phyloP scores from a whole-genome alignment of 2,113 vertebrate species.

The Leptobrachium leishanense region DNA sequence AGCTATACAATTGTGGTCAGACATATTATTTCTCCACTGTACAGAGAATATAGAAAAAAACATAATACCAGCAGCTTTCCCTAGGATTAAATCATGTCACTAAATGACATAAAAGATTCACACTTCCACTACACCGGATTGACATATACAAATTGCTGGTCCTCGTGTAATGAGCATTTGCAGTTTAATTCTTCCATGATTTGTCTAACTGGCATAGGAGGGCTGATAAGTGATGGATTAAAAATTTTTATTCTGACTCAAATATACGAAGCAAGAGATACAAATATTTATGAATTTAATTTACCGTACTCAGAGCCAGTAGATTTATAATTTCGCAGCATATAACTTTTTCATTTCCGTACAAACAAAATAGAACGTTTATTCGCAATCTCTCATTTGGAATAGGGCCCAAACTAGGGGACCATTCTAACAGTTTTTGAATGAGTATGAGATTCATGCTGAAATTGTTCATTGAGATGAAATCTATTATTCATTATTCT shows the following conservation, averaged over 20 bases:
- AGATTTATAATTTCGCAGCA: too few species aligned
- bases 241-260: neutral
- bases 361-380: too few species aligned
- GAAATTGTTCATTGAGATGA: too few species aligned
- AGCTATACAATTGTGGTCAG: neutral
- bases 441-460: too few species aligned
- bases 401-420: too few species aligned
- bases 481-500: too few species aligned
- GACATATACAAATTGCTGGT: conserved; percentile 40
- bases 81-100: conserved; percentile 33
- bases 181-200: conserved; percentile 29
- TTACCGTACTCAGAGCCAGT: too few species aligned
- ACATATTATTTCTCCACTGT: neutral
- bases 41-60: conserved; percentile 8
- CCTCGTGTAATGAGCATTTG: conserved; percentile 44
- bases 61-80: conserved; percentile 28
- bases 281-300: neutral
- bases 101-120: conserved; percentile 43
- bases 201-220: conserved; percentile 37
- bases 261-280: neutral
- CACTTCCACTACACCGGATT: conserved; percentile 37
- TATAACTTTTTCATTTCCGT: too few species aligned
- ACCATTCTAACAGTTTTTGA: too few species aligned
- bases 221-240: conserved; percentile 34
- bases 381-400: too few species aligned